Percentiles rank a stretch among this genome's conserved stretches.
These are phyloP conservation scores for Halcyon senegalensis DNA, from an alignment of 2,113 vertebrate genomes.

Conservation along the genomic window DNA sequence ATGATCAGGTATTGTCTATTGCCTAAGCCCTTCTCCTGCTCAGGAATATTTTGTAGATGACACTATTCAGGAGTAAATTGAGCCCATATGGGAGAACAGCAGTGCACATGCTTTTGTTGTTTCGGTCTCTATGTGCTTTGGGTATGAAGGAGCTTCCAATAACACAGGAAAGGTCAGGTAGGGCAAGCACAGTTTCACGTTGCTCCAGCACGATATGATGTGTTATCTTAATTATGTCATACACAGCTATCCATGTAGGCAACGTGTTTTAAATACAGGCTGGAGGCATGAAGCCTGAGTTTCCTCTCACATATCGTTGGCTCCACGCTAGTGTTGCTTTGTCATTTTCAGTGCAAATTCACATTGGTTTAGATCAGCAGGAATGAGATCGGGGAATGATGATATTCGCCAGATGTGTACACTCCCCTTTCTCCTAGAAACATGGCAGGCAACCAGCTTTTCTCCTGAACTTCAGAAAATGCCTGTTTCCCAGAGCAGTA, in stretches of 20 bases:
- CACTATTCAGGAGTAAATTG: not conserved
- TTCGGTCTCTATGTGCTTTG: not conserved
- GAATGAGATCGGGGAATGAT: not conserved
- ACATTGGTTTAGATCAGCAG: not conserved
- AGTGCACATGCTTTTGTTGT: not conserved
- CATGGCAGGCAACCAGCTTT: not conserved
- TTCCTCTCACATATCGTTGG: not conserved
- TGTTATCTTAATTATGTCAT: not conserved
- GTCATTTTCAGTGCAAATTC: not conserved
- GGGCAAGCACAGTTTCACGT: not conserved
- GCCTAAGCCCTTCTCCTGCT: not conserved
- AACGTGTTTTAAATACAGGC: not conserved
- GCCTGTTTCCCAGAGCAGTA: fast-evolving
- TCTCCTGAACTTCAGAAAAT: not conserved
- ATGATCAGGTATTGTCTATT: not conserved
- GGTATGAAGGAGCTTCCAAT: not conserved
- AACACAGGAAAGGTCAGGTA: not conserved
- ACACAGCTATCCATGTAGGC: not conserved
- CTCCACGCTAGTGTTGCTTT: not conserved
- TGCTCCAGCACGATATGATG: not conserved
- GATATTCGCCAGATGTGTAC: not conserved
- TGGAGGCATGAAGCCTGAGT: not conserved
- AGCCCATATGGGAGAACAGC: not conserved
- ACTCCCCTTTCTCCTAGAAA: not conserved
- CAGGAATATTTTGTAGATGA: not conserved